Base-by-base conservation (phyloP, 2,113 vertebrate species). In the Aegotheles bennettii region DNA sequence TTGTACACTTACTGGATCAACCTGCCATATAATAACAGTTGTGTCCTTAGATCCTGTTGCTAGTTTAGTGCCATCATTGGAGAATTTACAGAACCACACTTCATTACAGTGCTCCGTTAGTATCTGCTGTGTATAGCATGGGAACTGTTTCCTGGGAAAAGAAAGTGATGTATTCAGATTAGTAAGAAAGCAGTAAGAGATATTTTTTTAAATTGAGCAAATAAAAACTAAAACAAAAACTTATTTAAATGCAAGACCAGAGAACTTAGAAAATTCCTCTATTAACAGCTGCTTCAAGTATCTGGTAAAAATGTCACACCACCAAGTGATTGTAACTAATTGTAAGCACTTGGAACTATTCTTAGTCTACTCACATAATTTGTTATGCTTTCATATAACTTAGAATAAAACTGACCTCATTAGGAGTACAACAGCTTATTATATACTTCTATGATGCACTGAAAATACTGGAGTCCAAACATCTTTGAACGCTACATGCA, bases 71-170 rank as follows among this genome's bases (percentile, higher is more conserved):
- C 99, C 99, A 3, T 99, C 98, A 4, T 99, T 99, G 95, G 99
- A 99, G 96, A 99, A 99, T 97, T 99, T 99, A 98, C 99, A 99
- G 98, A 99, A 99, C 99, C 99, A 99, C 38, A 99, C 99, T 97
- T 99, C 99, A 67, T 99, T 99, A 97, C 99, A 99, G 97, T 99
- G 99, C 89, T 99, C 99, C 10, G 99, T 99, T 60, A 99, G 98
- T 92, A 99, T 99, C 97, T 99, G 99, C 96, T 99, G 99, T 77
- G 99, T 99, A 96, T 99, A 99, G 97, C 99, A 99, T 16, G 99
- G 99, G 95, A 99, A 99, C 97, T 99, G 99, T 95, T 99, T 99
- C 98, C 99, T 99, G 60, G 90, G 70, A 82, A 94, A 57, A 96
- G 31, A 94, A 96, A 95, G 57, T 74, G 40, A 96, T 11, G 47